These are phyloP conservation scores for Spondyliosoma cantharus DNA, from an alignment of 2,797 vertebrate species.

Conservation along the genomic window DNA sequence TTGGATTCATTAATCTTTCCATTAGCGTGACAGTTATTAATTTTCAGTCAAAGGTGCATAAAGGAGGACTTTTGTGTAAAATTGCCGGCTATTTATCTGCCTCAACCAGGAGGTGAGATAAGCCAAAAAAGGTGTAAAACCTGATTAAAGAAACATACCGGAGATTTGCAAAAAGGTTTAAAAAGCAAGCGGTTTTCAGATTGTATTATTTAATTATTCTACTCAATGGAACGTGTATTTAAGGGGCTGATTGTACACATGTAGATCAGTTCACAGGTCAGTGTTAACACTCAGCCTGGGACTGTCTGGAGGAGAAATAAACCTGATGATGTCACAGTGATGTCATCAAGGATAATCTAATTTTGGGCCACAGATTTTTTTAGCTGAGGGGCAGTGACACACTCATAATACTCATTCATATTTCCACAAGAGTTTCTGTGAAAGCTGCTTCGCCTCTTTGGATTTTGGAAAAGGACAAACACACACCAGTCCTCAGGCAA, in stretches of 20 bases:
- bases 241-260: neutral
- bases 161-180: neutral
- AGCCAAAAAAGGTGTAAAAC: slow-evolving; percentile 14
- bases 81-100: slow-evolving; percentile 65
- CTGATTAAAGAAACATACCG: slow-evolving; percentile 26
- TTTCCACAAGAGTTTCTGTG: too few species aligned
- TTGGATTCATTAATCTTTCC: slow-evolving; percentile 73
- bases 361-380: neutral
- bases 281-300: too few species aligned
- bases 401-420: too few species aligned
- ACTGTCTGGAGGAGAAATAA: neutral
- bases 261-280: neutral
- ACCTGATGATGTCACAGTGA: neutral
- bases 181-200: neutral
- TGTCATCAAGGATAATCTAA: neutral
- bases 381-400: too few species aligned
- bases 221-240: neutral
- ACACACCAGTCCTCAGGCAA: too few species aligned
- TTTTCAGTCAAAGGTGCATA: slow-evolving; percentile 69
- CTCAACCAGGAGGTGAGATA: slow-evolving; percentile 50
- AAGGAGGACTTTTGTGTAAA: slow-evolving; percentile 55
- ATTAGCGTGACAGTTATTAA: slow-evolving; percentile 67
- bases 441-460: too few species aligned
- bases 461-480: too few species aligned
- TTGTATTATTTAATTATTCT: neutral